A percentile compares a stretch with the other conserved stretches of the same genome.
Evolutionary conservation across 2,888 invertebrate species (phyloP).

Genomic region (Melipona bicolor): DNA sequence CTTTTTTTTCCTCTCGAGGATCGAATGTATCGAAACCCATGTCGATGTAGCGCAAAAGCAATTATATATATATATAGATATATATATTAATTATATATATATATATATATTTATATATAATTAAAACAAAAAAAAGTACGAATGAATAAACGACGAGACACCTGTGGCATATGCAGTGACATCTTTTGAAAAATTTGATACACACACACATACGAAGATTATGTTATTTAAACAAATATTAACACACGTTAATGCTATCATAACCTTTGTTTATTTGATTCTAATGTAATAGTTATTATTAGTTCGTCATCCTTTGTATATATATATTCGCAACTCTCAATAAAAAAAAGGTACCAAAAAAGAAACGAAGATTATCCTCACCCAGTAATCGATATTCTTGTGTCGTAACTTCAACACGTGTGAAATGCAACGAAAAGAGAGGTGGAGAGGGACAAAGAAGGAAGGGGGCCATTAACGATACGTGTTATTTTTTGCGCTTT

Average conservation of each 20-base stretch:
- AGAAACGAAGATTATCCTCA: background rate
- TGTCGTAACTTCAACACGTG: background rate
- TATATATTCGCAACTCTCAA: conserved; percentile 84
- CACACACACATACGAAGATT: conserved; percentile 68
- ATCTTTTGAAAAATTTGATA: conserved; percentile 42
- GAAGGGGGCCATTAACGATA: background rate
- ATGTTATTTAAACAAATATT: conserved; percentile 83
- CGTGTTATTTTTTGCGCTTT: conserved; percentile 73
- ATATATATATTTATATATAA: background rate
- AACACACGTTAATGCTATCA: conserved; percentile 82
- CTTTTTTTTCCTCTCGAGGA: background rate
- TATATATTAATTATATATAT: background rate
- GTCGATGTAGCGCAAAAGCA: conserved; percentile 26
- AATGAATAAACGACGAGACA: conserved; percentile 25
- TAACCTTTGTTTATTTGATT: conserved; percentile 83
- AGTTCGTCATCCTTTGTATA: conserved; percentile 84
- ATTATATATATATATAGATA: background rate
- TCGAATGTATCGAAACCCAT: conserved; percentile 18
- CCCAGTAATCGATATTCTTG: background rate
- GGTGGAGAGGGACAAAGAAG: background rate
- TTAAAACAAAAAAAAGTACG: background rate
- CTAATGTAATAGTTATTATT: conserved; percentile 82
- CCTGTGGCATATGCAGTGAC: conserved; percentile 27
- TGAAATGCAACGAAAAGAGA: background rate
- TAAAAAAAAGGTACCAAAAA: conserved; percentile 74